Percentiles rank a stretch among this genome's conserved stretches.
Evolutionary conservation across 2,888 invertebrate species (phyloP).

Genomic region (Deilephila elpenor): DNA sequence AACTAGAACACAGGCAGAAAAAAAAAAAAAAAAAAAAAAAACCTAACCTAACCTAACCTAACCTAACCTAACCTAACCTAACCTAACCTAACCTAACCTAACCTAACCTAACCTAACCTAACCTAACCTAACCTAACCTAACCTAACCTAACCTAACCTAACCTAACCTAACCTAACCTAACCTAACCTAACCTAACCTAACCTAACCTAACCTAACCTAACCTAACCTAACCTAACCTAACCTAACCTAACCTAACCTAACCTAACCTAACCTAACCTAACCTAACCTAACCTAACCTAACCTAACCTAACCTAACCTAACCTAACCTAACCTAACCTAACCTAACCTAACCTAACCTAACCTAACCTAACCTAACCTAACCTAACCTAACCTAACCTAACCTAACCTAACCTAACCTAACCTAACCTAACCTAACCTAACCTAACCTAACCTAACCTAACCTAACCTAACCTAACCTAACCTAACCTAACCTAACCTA

Average conservation of each 20-base stretch:
- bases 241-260: conserved; percentile 38
- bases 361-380: conserved; percentile 39
- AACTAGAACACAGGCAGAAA: no score
- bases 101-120: no score
- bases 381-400: conserved; percentile 40
- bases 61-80: no score
- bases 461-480: conserved; percentile 40
- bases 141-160: no score
- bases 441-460: conserved; percentile 41
- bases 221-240: conserved; percentile 33
- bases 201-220: no score
- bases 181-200: no score
- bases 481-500: conserved; percentile 40
- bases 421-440: conserved; percentile 37
- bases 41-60: no score
- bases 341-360: conserved; percentile 41
- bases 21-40: no score
- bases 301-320: conserved; percentile 36
- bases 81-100: no score
- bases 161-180: no score
- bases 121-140: no score
- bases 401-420: conserved; percentile 43
- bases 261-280: conserved; percentile 40
- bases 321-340: conserved; percentile 41
- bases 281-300: conserved; percentile 38